Evolutionary conservation across 2,113 vertebrate genomes (phyloP).

Genomic region (Sitta europaea): DNA sequence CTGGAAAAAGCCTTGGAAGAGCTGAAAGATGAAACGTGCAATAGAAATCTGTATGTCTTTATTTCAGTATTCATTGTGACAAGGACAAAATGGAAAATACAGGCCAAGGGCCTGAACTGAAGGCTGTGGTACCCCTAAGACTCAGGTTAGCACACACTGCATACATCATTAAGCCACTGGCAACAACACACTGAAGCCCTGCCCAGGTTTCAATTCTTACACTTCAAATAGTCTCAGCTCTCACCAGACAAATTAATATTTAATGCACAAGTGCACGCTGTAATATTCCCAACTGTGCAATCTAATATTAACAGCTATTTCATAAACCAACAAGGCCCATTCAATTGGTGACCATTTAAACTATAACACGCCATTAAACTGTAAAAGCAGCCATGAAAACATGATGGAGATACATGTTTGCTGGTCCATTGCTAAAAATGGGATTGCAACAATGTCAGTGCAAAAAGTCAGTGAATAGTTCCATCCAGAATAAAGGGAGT

Average conservation of each 20-base stretch:
- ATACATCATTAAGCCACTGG: slow-evolving; percentile 23
- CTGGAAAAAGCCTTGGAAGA: not conserved
- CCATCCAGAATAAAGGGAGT: not conserved
- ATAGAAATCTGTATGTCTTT: not conserved
- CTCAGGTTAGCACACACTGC: not conserved
- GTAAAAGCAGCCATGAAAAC: slow-evolving; percentile 36
- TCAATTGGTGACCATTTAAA: slow-evolving; percentile 64
- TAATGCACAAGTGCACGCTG: slow-evolving; percentile 33
- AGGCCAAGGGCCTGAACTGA: not conserved
- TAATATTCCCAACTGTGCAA: slow-evolving; percentile 54
- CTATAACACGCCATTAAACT: slow-evolving; percentile 35
- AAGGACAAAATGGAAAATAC: not conserved
- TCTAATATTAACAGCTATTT: slow-evolving; percentile 64
- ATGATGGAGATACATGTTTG: slow-evolving; percentile 16
- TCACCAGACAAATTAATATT: slow-evolving; percentile 68
- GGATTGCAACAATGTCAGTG: not conserved
- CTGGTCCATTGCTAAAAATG: not conserved
- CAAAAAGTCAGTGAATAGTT: not conserved
- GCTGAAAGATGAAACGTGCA: not conserved
- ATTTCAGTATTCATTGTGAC: not conserved
- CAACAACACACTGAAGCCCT: slow-evolving; percentile 3
- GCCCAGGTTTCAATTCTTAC: slow-evolving; percentile 58
- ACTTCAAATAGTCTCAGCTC: slow-evolving; percentile 62
- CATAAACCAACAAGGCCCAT: slow-evolving; percentile 66
- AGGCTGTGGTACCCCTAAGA: not conserved